Base-by-base conservation (phyloP, 1,140 invertebrate species). In the Medauroidea extradentata region DNA sequence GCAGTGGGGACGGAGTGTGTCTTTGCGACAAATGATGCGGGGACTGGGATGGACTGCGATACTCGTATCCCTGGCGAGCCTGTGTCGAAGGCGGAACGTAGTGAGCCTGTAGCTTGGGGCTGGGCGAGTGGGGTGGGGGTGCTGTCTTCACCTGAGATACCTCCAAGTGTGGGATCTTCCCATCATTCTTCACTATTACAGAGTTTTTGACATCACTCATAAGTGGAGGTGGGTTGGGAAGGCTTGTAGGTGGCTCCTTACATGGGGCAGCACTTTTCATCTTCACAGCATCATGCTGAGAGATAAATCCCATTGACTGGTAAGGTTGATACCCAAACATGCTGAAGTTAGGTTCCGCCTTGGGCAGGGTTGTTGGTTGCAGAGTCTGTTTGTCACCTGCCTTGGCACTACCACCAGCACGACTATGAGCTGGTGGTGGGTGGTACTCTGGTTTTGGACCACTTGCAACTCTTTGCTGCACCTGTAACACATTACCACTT, bases 161-260 rank as follows among this genome's bases (percentile, higher is more conserved):
- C 49, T 81, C 67, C 66, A 80, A 79, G 77, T 54, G 59, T 54
- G 82, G 74, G 34, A 77, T 77, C 66, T 86, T 84, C 21, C 79
- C 82, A 60, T 89, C 86, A 70, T 89, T 87, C 73, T 89, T 88
- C 19, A 89, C 87, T 71, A 89, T 89, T 63, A 89, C 87, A 68
- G 86, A 87, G 69, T 82, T 88, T 66, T 88, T 89, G 61, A 83
- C 75, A 73, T 88, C 86, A 63, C 81, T 79, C 50, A 86, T 73
- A 2, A 86, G 65, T 7, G 79, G 80, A 49, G 84, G 81, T 14
- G 82, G 83, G 60, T 81, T 84, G 25, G 81, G 79, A 25, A 83
- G 69, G 13, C 42, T 43, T 25, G 27, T 2, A 18, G 48, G 29
- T 34, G 44, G 48, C 3, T 57, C 56, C 27, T 48, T 57, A 19